These are phyloP conservation scores for Chloroclystis v-ata DNA, from an alignment of 2,888 invertebrate genomes.

Conservation along the genomic window DNA sequence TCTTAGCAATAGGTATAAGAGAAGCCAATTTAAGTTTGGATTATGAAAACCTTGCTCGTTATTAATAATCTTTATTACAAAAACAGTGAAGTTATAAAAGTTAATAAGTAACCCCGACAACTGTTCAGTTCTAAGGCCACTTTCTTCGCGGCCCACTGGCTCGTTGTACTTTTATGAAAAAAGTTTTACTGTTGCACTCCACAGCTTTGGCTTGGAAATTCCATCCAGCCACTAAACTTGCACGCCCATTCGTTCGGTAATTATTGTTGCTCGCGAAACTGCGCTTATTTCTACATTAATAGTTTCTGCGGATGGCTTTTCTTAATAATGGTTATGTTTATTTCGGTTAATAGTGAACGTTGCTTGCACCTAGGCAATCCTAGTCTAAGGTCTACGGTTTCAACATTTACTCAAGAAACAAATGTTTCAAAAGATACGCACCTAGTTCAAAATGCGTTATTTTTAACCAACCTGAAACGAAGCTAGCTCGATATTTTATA, in stretches of 20 bases:
- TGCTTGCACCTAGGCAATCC: no score
- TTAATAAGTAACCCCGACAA: conserved; percentile 67
- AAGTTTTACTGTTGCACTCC: conserved; percentile 65
- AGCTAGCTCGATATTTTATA: no score
- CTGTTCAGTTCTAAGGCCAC: conserved; percentile 59
- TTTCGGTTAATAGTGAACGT: background rate
- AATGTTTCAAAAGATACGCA: no score
- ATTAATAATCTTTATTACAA: conserved; percentile 38
- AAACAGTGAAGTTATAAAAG: conserved; percentile 61
- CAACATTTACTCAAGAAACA: no score
- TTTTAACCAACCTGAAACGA: no score
- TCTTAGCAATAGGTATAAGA: background rate
- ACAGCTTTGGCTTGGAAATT: conserved; percentile 49
- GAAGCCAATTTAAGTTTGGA: conserved; percentile 4
- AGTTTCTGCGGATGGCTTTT: conserved; percentile 11
- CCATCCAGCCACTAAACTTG: conserved; percentile 40
- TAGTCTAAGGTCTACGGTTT: no score
- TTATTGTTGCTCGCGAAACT: conserved; percentile 21
- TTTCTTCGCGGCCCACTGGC: conserved; percentile 60
- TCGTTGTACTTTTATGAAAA: conserved; percentile 72
- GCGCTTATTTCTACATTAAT: conserved; percentile 19
- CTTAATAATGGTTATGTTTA: conserved; percentile 9
- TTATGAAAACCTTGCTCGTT: background rate
- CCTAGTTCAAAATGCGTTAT: no score
- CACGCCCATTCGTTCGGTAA: conserved; percentile 25